Conservation (phyloP, 2,113 vertebrate species). For the Actenoides lindsayi region DNA sequence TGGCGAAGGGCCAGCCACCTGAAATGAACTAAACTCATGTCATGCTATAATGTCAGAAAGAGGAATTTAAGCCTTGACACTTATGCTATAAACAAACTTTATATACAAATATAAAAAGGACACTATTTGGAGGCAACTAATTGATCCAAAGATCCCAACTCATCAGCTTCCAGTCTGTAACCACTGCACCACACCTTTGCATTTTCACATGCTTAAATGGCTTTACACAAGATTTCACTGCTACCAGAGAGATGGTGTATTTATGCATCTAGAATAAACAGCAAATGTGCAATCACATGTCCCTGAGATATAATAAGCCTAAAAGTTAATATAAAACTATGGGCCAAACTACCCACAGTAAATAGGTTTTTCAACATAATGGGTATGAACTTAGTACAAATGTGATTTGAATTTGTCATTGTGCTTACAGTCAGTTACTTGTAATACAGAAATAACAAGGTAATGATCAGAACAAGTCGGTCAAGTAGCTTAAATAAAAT, state of each 20-base stretch:
- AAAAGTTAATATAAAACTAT: neutral
- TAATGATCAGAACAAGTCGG: neutral
- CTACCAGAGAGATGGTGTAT: neutral
- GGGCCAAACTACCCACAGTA: neutral
- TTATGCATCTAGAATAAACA: neutral
- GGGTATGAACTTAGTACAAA: neutral
- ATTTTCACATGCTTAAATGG: neutral
- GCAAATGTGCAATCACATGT: neutral
- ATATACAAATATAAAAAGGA: neutral
- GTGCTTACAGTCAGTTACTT: neutral
- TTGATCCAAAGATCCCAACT: neutral
- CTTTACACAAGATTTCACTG: neutral
- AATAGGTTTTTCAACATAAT: neutral
- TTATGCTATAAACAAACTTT: neutral
- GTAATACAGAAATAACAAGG: neutral
- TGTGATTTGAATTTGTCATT: neutral
- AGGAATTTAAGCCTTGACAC: neutral
- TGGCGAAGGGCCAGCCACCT: accelerated
- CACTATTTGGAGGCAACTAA: neutral
- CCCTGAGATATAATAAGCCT: neutral
- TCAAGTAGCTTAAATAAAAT: neutral
- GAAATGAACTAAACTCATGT: neutral
- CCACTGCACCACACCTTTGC: neutral
- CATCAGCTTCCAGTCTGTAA: neutral
- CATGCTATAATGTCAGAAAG: neutral